Evolutionary conservation across 2,113 vertebrate genomes (phyloP).

Genomic region (Pterocles gutturalis): DNA sequence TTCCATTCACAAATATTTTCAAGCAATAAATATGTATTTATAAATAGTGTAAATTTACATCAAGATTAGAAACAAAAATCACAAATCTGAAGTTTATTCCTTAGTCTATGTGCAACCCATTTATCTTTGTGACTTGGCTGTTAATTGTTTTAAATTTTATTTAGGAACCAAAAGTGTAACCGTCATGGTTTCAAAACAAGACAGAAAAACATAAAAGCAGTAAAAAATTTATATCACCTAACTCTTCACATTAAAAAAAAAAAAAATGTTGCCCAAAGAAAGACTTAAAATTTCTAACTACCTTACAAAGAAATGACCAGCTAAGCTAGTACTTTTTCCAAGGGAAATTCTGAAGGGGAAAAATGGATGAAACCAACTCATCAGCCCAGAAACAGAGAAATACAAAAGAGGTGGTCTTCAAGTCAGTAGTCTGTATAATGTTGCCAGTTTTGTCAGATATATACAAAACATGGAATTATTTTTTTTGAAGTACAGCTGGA

Average conservation of each 20-base stretch:
- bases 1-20: conserved; percentile 99
- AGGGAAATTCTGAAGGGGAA: conserved; percentile 78
- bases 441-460: conserved; percentile 95
- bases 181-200: conserved; percentile 86
- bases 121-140: conserved; percentile 94
- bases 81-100: conserved; percentile 98
- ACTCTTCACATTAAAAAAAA: conserved; percentile 92
- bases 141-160: conserved; percentile 86
- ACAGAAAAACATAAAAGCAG: conserved; percentile 88
- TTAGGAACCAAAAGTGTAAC: conserved; percentile 88
- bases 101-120: conserved; percentile 98
- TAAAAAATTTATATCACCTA: conserved; percentile 87
- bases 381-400: conserved; percentile 88
- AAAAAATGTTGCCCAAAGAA: conserved; percentile 85
- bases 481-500: conserved; percentile 86
- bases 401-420: conserved; percentile 87
- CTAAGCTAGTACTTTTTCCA: conserved; percentile 90
- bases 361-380: conserved; percentile 83
- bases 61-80: conserved; percentile 99
- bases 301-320: conserved; percentile 91
- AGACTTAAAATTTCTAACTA: conserved; percentile 91
- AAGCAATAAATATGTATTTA: conserved; percentile 99
- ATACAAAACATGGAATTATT: conserved; percentile 90
- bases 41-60: conserved; percentile 99
- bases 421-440: conserved; percentile 97